Evolutionary conservation across 1,140 invertebrate species (phyloP).

Genomic region (Euschistus heros): DNA sequence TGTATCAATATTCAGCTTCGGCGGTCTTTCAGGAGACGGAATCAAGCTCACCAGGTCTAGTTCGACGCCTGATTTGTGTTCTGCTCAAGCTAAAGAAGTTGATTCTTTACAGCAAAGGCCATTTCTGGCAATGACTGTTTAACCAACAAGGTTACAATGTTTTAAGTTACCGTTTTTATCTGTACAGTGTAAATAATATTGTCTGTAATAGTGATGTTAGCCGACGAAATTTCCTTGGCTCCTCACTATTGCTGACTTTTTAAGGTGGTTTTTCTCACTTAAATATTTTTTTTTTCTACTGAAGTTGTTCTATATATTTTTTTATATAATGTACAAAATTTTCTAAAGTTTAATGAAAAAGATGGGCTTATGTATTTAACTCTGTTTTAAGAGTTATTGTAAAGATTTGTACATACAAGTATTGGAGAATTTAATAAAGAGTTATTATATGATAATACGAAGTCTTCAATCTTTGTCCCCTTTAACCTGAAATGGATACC

Average conservation of each 20-base stretch:
- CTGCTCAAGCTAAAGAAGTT: constrained; percentile 40
- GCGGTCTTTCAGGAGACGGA: constrained; percentile 32
- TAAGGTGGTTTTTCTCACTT: constrained; percentile 1
- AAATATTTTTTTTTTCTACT: constrained; percentile 5
- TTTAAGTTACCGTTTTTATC: constrained; percentile 8
- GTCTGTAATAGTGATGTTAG: constrained; percentile 14
- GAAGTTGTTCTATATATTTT: constrained; percentile 16
- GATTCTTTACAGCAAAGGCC: constrained; percentile 38
- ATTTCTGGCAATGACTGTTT: constrained; percentile 41
- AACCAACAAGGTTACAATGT: constrained; percentile 15
- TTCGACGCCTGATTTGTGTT: constrained; percentile 42
- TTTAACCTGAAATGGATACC: too few species aligned
- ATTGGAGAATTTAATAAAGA: constrained; percentile 17
- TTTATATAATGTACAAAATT: constrained; percentile 16
- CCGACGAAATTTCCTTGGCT: constrained; percentile 13
- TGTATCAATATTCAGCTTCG: constrained; percentile 46
- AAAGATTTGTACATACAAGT: constrained; percentile 14
- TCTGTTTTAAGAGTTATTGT: constrained; percentile 15
- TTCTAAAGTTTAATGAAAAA: not conserved
- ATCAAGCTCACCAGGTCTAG: constrained; percentile 36
- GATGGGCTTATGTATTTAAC: not conserved
- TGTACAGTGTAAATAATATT: constrained; percentile 10
- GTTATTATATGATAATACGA: not conserved
- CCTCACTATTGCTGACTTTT: constrained; percentile 7
- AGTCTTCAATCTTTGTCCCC: too few species aligned